phyloP scores from a whole-genome alignment of 2,888 invertebrate species.

The Phengaris alcon region DNA sequence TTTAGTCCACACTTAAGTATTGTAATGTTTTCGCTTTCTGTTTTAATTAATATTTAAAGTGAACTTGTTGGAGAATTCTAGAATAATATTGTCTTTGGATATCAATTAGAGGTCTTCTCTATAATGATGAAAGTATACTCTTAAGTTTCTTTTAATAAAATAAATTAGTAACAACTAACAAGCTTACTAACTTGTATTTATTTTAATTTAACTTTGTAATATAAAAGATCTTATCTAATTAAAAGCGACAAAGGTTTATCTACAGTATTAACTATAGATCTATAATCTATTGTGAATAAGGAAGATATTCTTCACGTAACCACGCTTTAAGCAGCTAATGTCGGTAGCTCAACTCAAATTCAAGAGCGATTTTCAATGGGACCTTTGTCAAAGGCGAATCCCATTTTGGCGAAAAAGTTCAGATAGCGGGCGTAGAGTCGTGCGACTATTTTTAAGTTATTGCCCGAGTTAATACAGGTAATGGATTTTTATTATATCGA shows the following conservation, averaged over 20 bases:
- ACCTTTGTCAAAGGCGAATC: neutral
- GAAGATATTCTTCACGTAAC: neutral
- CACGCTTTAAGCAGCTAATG: neutral
- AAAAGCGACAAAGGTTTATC: neutral
- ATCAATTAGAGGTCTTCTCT: neutral
- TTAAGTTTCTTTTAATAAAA: neutral
- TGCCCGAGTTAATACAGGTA: constrained; percentile 27
- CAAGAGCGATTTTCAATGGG: constrained; percentile 21
- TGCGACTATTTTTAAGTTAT: constrained; percentile 27
- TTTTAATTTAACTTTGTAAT: too few relatives aligned
- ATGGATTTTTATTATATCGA: constrained; percentile 25
- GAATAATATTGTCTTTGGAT: neutral
- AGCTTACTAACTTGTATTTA: too few relatives aligned
- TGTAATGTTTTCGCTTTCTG: constrained; percentile 4
- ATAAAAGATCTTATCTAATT: neutral
- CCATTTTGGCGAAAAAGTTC: constrained; percentile 18
- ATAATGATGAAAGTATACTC: neutral
- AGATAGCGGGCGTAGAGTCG: constrained; percentile 5
- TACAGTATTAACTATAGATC: neutral
- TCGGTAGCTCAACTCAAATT: neutral
- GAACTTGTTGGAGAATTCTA: neutral
- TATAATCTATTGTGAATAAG: neutral
- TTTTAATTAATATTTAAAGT: neutral
- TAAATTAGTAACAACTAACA: neutral
- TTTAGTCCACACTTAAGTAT: neutral